Evolutionary conservation across 1,140 invertebrate species (phyloP).

Genomic region (Delia radicum): DNA sequence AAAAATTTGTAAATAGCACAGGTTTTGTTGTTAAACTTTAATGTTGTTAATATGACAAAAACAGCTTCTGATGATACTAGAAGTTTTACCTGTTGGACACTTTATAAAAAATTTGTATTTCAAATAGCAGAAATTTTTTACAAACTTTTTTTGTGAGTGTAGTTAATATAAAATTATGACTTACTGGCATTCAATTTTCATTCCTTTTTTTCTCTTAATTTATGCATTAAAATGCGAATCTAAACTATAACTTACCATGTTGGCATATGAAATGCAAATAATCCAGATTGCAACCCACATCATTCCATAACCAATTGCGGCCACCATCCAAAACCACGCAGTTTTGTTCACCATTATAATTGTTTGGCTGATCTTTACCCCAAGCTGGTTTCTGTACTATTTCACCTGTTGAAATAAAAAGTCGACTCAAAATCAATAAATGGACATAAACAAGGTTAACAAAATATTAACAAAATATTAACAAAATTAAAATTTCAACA

Average conservation of each 20-base stretch:
- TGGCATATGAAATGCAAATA: slow-evolving; percentile 92
- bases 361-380: slow-evolving; percentile 93
- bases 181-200: too few relatives aligned
- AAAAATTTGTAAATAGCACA: too few relatives aligned
- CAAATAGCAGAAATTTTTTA: too few relatives aligned
- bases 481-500: neutral
- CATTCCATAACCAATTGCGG: slow-evolving; percentile 89
- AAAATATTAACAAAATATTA: neutral
- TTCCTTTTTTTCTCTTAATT: too few relatives aligned
- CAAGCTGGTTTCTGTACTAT: slow-evolving; percentile 77
- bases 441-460: neutral
- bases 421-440: neutral
- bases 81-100: too few relatives aligned
- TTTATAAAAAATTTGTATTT: too few relatives aligned
- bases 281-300: slow-evolving; percentile 90
- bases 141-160: too few relatives aligned
- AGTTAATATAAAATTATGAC: too few relatives aligned
- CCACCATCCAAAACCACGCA: slow-evolving; percentile 89
- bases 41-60: too few relatives aligned
- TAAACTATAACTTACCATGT: slow-evolving; percentile 67
- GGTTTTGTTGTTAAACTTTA: too few relatives aligned
- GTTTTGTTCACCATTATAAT: slow-evolving; percentile 93
- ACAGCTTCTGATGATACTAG: too few relatives aligned
- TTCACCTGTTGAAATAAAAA: slow-evolving; percentile 61
- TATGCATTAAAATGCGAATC: neutral